Conservation (phyloP, 2,888 invertebrate species). For the Polydrusus pterygomalis region DNA sequence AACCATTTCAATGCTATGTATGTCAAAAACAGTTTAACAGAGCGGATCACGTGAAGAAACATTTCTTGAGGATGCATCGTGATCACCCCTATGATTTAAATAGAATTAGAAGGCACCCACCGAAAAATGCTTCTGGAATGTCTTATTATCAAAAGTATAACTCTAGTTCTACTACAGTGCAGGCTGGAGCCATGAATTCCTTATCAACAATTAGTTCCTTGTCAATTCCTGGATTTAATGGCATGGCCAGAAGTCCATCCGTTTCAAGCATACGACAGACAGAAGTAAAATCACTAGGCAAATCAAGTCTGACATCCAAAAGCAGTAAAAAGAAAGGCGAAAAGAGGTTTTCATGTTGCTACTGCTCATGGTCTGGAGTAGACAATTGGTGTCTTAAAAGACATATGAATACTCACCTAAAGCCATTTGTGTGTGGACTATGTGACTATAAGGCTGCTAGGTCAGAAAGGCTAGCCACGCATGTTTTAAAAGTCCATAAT, state of each 20-base stretch:
- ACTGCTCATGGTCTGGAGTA: constrained; percentile 94
- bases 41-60: constrained; percentile 96
- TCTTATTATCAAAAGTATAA: constrained; percentile 72
- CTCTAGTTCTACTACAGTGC: constrained; percentile 62
- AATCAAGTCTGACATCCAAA: constrained; percentile 63
- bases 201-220: constrained; percentile 63
- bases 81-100: constrained; percentile 92
- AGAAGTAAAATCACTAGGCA: constrained; percentile 62
- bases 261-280: constrained; percentile 60
- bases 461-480: constrained; percentile 91
- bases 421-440: constrained; percentile 91
- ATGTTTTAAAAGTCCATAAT: constrained; percentile 93
- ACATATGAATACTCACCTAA: constrained; percentile 93
- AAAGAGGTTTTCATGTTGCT: constrained; percentile 82
- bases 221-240: constrained; percentile 68
- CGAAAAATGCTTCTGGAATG: constrained; percentile 76
- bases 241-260: constrained; percentile 63
- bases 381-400: constrained; percentile 96
- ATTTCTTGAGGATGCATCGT: constrained; percentile 93
- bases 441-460: constrained; percentile 96
- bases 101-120: constrained; percentile 81
- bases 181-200: constrained; percentile 62
- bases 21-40: constrained; percentile 95
- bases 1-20: constrained; percentile 94
- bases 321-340: constrained; percentile 70